phyloP scores from a whole-genome alignment of 2,888 invertebrate species.

The Melieria omissa region DNA sequence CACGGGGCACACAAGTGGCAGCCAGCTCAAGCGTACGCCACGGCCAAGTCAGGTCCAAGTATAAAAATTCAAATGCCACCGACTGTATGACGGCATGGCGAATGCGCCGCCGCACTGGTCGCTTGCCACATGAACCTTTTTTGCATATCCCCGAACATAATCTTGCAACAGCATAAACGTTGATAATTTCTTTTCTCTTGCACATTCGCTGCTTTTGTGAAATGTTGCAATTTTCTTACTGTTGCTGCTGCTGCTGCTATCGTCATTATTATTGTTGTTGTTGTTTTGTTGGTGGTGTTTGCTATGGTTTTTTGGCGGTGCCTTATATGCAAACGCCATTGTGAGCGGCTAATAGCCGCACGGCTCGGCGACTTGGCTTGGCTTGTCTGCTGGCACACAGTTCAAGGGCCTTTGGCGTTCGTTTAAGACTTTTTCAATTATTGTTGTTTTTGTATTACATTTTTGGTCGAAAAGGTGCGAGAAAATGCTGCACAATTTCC shows the following conservation, averaged over 20 bases:
- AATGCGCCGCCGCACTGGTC: constrained; percentile 14
- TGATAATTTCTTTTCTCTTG: constrained; percentile 31
- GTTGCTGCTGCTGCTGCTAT: constrained; percentile 13
- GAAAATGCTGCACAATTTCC: neutral
- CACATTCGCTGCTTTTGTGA: constrained; percentile 3
- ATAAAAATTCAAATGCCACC: neutral
- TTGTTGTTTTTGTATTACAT: too few relatives aligned
- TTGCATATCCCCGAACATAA: constrained; percentile 27
- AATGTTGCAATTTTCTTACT: constrained; percentile 23
- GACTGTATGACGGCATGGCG: constrained; percentile 13
- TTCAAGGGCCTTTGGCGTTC: constrained; percentile 24
- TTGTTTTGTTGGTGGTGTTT: neutral
- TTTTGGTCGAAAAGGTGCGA: neutral
- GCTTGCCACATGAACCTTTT: neutral
- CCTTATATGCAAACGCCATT: constrained; percentile 24
- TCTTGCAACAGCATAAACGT: constrained; percentile 23
- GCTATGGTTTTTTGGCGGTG: constrained; percentile 26
- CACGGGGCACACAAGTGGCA: constrained; percentile 18
- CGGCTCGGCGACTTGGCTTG: neutral
- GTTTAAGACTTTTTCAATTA: neutral
- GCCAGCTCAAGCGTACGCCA: too few relatives aligned
- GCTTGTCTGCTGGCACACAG: neutral
- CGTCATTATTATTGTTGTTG: neutral
- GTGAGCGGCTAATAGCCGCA: constrained; percentile 1
- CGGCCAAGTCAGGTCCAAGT: too few relatives aligned